Conservation (phyloP, 53 echinoderm and acorn worm species). For the Henricia sp. region DNA sequence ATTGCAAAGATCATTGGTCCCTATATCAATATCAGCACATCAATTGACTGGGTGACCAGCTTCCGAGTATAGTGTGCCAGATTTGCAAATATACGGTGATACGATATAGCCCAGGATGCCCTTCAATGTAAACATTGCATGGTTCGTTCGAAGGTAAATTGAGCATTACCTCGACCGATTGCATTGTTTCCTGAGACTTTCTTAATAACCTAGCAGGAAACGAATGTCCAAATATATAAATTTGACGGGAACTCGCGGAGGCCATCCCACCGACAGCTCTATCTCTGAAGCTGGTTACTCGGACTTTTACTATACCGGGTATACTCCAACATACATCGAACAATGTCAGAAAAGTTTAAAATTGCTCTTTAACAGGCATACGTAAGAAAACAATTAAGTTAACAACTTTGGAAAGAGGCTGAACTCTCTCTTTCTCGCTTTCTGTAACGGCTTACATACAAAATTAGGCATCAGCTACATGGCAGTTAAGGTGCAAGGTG, state of each 20-base stretch:
- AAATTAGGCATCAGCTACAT: no score
- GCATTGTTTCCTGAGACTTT: background rate
- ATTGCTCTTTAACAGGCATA: background rate
- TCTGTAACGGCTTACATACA: no score
- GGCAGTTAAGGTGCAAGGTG: no score
- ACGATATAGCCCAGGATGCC: background rate
- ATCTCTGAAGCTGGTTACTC: background rate
- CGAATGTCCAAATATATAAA: background rate
- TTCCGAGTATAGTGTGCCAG: background rate
- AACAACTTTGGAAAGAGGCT: no score
- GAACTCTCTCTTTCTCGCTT: no score
- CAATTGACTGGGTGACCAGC: background rate
- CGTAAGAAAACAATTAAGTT: background rate
- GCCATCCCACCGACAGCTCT: background rate
- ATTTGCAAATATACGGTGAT: background rate
- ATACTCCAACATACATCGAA: background rate
- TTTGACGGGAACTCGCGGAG: background rate
- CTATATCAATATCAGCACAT: background rate
- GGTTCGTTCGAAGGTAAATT: background rate
- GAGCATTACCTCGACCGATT: background rate
- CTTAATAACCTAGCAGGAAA: conserved; percentile 1
- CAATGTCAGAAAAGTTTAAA: background rate
- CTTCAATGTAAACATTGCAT: background rate
- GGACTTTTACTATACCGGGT: background rate
- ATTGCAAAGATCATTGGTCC: background rate